These are phyloP conservation scores for Lacerta agilis DNA, from an alignment of 2,797 vertebrate species.

Conservation along the genomic window DNA sequence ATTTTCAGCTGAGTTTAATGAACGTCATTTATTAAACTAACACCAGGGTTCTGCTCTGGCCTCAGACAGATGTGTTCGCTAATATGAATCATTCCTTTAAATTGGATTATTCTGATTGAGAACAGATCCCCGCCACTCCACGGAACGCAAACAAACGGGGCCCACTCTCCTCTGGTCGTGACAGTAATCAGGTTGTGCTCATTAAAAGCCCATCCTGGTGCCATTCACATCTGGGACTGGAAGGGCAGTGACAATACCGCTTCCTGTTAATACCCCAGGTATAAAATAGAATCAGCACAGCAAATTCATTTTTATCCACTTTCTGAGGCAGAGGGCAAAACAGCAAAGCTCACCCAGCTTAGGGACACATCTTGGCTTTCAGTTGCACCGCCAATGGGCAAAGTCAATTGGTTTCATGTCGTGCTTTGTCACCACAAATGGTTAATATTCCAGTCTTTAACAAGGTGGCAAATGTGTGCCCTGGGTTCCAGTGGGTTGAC, in stretches of 20 bases:
- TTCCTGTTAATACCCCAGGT: neutral
- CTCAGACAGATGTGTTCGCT: slow-evolving; percentile 78
- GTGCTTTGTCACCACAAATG: fast-evolving
- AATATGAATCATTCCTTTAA: slow-evolving; percentile 80
- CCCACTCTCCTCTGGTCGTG: slow-evolving; percentile 65
- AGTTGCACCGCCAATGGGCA: neutral
- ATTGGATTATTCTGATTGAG: slow-evolving; percentile 79
- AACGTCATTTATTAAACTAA: slow-evolving; percentile 80
- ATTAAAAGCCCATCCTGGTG: slow-evolving; percentile 65
- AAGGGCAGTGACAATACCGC: slow-evolving; percentile 37
- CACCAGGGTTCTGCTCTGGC: slow-evolving; percentile 75
- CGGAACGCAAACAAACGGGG: slow-evolving; percentile 66
- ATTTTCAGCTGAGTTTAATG: slow-evolving; percentile 81
- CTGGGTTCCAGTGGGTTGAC: neutral
- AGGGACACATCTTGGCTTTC: neutral
- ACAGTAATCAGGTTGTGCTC: slow-evolving; percentile 50
- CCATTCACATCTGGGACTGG: slow-evolving; percentile 44
- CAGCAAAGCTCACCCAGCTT: neutral
- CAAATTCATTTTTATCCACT: slow-evolving; percentile 12
- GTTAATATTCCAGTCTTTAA: neutral
- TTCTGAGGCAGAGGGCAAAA: slow-evolving; percentile 28
- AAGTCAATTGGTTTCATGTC: neutral
- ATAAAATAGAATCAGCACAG: slow-evolving; percentile 2
- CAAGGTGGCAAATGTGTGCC: neutral
- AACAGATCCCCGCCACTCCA: slow-evolving; percentile 61